Conservation (phyloP, 2,113 vertebrate genomes). For the Protobothrops mucrosquamatus region DNA sequence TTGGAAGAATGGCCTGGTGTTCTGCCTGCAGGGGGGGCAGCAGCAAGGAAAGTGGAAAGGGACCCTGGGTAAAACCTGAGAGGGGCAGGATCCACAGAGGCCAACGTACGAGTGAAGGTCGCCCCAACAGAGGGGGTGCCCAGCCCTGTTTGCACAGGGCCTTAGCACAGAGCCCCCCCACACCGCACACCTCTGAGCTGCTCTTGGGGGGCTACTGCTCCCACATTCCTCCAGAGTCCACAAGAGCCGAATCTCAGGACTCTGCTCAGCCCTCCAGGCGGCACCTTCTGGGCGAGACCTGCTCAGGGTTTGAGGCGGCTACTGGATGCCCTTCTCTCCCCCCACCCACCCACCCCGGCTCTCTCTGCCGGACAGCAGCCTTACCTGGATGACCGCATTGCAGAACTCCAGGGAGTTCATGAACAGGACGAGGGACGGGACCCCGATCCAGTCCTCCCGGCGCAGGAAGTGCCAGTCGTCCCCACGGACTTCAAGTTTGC, state of each 20-base stretch:
- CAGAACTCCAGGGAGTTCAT: slow-evolving; percentile 98
- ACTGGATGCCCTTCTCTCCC: too few relatives aligned
- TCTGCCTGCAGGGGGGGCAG: neutral
- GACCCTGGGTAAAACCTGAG: neutral
- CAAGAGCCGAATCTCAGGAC: neutral
- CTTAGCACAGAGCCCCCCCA: neutral
- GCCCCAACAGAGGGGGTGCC: neutral
- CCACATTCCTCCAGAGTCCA: neutral
- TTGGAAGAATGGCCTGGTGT: too few relatives aligned
- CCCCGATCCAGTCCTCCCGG: slow-evolving; percentile 90
- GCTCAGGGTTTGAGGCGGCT: neutral
- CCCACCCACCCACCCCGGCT: neutral
- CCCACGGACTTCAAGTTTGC: slow-evolving; percentile 91
- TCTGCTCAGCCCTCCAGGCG: neutral
- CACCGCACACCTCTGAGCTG: too few relatives aligned
- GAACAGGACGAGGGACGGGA: slow-evolving; percentile 90
- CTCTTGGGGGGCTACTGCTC: neutral
- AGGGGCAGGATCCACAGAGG: neutral
- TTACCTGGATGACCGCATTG: slow-evolving; percentile 91
- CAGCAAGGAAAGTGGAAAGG: neutral
- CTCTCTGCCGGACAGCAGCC: neutral
- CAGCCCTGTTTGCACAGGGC: neutral
- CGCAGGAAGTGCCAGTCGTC: slow-evolving; percentile 95
- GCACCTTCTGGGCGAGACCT: neutral
- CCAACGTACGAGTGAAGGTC: neutral